Conservation (phyloP, 2,888 invertebrate genomes). For the Sesia bembeciformis region DNA sequence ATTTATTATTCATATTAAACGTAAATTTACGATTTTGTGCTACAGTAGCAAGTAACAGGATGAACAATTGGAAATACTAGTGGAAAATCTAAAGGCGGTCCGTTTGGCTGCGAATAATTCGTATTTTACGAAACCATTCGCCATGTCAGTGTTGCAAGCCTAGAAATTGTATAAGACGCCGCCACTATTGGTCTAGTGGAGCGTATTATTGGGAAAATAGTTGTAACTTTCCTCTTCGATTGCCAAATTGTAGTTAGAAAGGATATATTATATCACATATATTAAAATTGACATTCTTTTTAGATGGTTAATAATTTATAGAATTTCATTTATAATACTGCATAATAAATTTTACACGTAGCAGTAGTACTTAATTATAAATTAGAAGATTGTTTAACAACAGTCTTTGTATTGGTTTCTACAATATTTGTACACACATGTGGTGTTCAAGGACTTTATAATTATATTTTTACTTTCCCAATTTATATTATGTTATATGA, state of each 20-base stretch:
- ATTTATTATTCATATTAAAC: too few relatives aligned
- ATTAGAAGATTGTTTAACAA: background rate
- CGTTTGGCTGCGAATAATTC: slow-evolving; percentile 12
- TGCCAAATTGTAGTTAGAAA: slow-evolving; percentile 56
- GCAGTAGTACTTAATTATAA: background rate
- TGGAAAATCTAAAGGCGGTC: too few relatives aligned
- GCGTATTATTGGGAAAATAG: slow-evolving; percentile 69
- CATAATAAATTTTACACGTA: background rate
- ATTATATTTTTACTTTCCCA: too few relatives aligned
- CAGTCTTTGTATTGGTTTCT: background rate
- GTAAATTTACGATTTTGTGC: too few relatives aligned
- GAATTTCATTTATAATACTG: background rate
- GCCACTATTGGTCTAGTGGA: slow-evolving; percentile 55
- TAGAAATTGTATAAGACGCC: slow-evolving; percentile 59
- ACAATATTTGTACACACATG: background rate
- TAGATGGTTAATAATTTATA: background rate
- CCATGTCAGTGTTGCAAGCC: slow-evolving; percentile 50
- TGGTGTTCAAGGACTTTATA: background rate
- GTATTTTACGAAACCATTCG: slow-evolving; percentile 49
- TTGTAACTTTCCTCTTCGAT: slow-evolving; percentile 46
- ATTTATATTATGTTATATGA: too few relatives aligned
- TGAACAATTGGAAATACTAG: too few relatives aligned
- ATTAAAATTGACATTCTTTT: background rate
- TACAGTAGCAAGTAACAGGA: too few relatives aligned
- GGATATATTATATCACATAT: background rate